Base-by-base conservation (phyloP, 2,888 invertebrate species). In the Drosophila peninsularis region DNA sequence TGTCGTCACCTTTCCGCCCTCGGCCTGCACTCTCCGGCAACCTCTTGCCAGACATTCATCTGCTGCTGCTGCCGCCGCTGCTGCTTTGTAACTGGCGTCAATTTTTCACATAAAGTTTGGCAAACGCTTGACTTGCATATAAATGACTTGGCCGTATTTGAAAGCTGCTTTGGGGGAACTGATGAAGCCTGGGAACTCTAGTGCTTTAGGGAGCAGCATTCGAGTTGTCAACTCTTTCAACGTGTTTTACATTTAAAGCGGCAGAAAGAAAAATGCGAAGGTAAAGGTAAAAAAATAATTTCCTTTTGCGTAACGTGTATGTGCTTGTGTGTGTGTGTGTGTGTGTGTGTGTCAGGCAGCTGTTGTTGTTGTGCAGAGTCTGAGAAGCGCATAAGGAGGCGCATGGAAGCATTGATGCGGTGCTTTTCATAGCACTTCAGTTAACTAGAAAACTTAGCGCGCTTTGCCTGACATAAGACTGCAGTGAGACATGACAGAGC, bases 41-140 rank as follows among this genome's bases (percentile, higher is more conserved):
- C 36, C 30, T 24, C 53, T 41, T 34, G 53, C 37, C 52, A 47
- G 58, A 49, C 55, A 32, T 45, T 27, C 37, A 65, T 54, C 54
- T 54, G 37, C 11, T n/a, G 39, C 50, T 42, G 27, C 17, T 49
- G 52, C 52, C 60, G 54, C 73, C 47, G 42, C 45, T 27, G 24
- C 47, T 49, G 60, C 62, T 69, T 66, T 65, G 73, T 56, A 68
- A 69, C 50, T 50, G 71, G 74, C 89, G 77, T 85, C 88, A 85
- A 85, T 85, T 85, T 85, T 89, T 85, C 85, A 85, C 85, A 87
- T 89, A 78, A 89, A 85, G 88, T 89, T 85, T 87, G 89, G 77
- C 80, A 77, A 87, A 79, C 75, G 77, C 85, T 89, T 85, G 85
- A 82, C 85, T 85, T 85, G 85, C 89, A 85, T 85, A 85, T 89